phyloP scores from a whole-genome alignment of 2,797 vertebrate genomes.

The Rhyacichthys aspro region DNA sequence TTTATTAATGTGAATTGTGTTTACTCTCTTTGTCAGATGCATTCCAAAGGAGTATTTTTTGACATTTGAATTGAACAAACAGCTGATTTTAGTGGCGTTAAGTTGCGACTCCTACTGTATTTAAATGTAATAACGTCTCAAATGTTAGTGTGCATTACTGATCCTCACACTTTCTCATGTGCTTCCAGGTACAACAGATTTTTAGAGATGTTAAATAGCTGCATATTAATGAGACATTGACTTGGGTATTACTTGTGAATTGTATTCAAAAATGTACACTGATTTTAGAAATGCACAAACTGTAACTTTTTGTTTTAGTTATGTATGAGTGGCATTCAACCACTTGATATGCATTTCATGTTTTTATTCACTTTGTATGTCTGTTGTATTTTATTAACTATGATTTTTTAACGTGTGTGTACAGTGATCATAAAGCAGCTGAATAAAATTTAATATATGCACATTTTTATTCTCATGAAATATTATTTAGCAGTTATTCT shows the following conservation, averaged over 20 bases:
- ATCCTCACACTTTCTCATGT: constrained; percentile 16
- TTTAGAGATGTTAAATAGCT: constrained; percentile 9
- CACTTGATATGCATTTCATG: constrained; percentile 44
- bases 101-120: constrained; percentile 44
- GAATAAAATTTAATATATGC: constrained; percentile 73
- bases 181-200: constrained; percentile 53
- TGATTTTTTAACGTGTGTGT: constrained; percentile 41
- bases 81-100: constrained; percentile 42
- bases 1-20: constrained; percentile 40
- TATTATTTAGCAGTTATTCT: background rate
- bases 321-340: constrained; percentile 33
- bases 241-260: constrained; percentile 24
- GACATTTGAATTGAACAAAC: constrained; percentile 14
- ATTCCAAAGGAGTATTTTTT: constrained; percentile 45
- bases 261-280: constrained; percentile 39
- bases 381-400: constrained; percentile 51
- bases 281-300: constrained; percentile 47
- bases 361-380: constrained; percentile 20
- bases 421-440: constrained; percentile 49
- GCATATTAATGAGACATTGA: constrained; percentile 16
- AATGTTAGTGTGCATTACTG: constrained; percentile 50
- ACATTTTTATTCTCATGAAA: constrained; percentile 9
- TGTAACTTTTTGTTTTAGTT: constrained; percentile 14
- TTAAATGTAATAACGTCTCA: constrained; percentile 43
- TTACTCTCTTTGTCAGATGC: constrained; percentile 34